These are phyloP conservation scores for Heterocephalus glaber DNA, from an alignment of 2,113 vertebrate species.

Conservation along the genomic window DNA sequence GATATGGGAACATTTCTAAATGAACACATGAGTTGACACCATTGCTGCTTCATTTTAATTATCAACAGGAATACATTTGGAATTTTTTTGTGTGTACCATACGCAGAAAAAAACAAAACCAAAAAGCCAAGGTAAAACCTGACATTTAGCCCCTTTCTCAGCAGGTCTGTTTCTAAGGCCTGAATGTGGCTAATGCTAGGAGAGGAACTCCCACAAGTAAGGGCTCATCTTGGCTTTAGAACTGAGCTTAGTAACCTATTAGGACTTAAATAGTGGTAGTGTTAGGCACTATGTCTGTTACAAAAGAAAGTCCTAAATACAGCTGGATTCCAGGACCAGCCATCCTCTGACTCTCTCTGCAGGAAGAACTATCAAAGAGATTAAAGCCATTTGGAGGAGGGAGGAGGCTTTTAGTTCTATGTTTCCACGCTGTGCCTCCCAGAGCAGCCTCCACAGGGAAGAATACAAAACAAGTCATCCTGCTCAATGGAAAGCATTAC, in stretches of 20 bases:
- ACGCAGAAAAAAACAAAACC: background rate
- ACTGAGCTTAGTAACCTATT: background rate
- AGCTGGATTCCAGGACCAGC: background rate
- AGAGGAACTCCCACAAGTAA: background rate
- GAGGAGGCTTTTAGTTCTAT: background rate
- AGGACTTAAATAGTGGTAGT: background rate
- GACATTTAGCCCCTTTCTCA: background rate
- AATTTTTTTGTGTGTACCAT: background rate
- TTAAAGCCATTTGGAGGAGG: background rate
- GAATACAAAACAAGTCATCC: constrained; percentile 17
- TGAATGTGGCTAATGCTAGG: background rate
- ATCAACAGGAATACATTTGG: background rate
- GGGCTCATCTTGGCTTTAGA: background rate
- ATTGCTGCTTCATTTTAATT: background rate
- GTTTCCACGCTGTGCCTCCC: constrained; percentile 15
- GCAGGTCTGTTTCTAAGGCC: background rate
- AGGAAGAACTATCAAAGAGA: constrained; percentile 11
- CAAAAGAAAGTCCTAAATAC: constrained; percentile 28
- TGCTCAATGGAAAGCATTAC: background rate
- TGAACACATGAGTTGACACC: background rate
- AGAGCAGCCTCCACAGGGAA: background rate
- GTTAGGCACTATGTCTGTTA: background rate
- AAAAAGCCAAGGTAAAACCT: background rate
- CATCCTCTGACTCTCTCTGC: background rate
- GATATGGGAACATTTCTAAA: background rate